phyloP scores from a whole-genome alignment of 1,140 invertebrate genomes.

The Drosophila jambulina region DNA sequence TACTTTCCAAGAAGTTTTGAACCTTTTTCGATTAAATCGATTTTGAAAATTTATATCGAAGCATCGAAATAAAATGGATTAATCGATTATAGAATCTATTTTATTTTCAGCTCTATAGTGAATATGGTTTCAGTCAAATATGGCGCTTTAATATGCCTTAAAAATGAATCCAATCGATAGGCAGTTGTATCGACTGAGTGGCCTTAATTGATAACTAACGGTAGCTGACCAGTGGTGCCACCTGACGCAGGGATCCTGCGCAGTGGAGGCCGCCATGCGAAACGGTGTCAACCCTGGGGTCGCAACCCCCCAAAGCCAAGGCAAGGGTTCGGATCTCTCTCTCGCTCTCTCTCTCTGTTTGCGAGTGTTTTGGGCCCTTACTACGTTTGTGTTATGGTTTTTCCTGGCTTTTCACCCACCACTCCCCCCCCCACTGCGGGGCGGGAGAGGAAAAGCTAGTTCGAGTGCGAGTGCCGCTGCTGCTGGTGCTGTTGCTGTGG shows the following conservation, averaged over 20 bases:
- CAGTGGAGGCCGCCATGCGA: not conserved
- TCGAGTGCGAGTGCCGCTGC: conserved; percentile 43
- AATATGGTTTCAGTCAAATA: not conserved
- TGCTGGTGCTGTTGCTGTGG: conserved; percentile 32
- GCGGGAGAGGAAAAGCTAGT: conserved; percentile 42
- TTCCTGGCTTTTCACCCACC: conserved; percentile 31
- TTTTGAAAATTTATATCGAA: too few species aligned
- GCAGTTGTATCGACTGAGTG: not conserved
- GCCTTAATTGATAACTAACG: not conserved
- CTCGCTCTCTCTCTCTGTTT: conserved; percentile 11
- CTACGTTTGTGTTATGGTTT: conserved; percentile 60
- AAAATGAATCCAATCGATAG: not conserved
- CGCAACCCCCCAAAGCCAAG: not conserved
- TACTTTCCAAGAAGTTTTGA: too few species aligned
- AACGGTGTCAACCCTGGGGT: conserved; percentile 9
- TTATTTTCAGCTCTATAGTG: too few species aligned
- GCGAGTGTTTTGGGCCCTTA: conserved; percentile 46
- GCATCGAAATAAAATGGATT: too few species aligned
- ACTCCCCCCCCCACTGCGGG: not conserved
- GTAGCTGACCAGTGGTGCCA: conserved; percentile 20
- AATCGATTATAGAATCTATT: too few species aligned
- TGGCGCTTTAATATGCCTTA: not conserved
- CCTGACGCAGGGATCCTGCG: conserved; percentile 23
- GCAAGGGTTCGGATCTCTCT: conserved; percentile 17
- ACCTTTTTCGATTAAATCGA: too few species aligned